phyloP scores from a whole-genome alignment of 2,113 vertebrate genomes.

The Piaya cayana region DNA sequence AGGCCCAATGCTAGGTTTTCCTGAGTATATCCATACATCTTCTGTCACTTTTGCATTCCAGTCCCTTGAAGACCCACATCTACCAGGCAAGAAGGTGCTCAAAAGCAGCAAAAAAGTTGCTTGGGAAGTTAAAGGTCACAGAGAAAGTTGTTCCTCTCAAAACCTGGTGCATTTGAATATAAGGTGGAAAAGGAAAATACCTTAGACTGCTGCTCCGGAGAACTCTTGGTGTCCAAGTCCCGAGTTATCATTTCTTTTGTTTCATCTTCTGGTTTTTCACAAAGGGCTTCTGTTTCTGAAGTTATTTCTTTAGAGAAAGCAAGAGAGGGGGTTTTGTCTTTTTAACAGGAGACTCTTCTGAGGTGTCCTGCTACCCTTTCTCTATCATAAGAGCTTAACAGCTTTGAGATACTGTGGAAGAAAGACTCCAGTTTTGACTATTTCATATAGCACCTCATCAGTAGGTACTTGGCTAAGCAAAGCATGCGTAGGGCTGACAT shows the following conservation, averaged over 20 bases:
- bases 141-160: background rate
- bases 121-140: background rate
- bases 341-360: background rate
- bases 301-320: constrained; percentile 85
- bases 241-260: constrained; percentile 71
- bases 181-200: constrained; percentile 13
- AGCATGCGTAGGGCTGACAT: background rate
- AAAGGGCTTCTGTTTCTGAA: constrained; percentile 91
- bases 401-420: background rate
- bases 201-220: constrained; percentile 46
- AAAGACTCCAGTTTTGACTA: background rate
- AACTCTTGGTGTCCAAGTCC: constrained; percentile 26
- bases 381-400: background rate
- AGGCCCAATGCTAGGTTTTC: background rate
- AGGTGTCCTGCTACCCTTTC: background rate
- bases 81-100: background rate
- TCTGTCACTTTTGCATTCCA: background rate
- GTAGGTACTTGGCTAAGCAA: background rate
- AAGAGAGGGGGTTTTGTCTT: background rate
- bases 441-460: background rate
- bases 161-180: background rate
- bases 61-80: background rate
- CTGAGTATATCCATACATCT: background rate
- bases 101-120: background rate
- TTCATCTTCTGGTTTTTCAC: constrained; percentile 90